Evolutionary conservation across 2,888 invertebrate species (phyloP).

Genomic region (Bembecia ichneumoniformis): DNA sequence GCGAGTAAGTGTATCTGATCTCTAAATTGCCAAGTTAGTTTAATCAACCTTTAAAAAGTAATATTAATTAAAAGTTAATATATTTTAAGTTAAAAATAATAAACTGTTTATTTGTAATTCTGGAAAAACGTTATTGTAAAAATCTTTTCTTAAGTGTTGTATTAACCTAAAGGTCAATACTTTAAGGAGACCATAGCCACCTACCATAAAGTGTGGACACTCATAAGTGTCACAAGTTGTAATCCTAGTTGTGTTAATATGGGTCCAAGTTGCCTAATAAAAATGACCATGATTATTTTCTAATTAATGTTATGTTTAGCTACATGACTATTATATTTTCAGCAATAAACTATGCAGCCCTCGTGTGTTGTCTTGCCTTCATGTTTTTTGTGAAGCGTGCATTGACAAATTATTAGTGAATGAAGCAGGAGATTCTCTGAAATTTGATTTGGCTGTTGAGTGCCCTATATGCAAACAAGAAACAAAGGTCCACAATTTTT

Average conservation of each 20-base stretch:
- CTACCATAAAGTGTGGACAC: too few relatives aligned
- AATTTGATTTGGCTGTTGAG: conserved; percentile 75
- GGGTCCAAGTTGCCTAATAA: neutral
- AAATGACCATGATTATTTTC: neutral
- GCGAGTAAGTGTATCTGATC: conserved; percentile 66
- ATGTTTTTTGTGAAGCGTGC: conserved; percentile 95
- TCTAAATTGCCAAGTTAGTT: too few relatives aligned
- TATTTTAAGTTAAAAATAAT: too few relatives aligned
- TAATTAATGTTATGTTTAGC: neutral
- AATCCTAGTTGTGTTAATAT: neutral
- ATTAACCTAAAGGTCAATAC: too few relatives aligned
- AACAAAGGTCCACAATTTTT: conserved; percentile 74
- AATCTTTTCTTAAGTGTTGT: neutral
- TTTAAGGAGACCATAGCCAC: too few relatives aligned
- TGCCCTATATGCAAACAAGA: conserved; percentile 90
- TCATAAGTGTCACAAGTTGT: too few relatives aligned
- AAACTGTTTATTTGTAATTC: too few relatives aligned
- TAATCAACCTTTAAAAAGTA: too few relatives aligned
- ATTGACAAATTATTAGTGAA: conserved; percentile 84
- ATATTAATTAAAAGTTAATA: too few relatives aligned
- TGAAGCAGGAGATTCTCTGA: conserved; percentile 78
- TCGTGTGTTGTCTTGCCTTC: conserved; percentile 91
- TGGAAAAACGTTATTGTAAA: too few relatives aligned
- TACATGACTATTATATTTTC: conserved; percentile 22
- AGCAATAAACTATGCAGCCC: conserved; percentile 85